Evolutionary conservation across 2,113 vertebrate genomes (phyloP).

Genomic region (Pelmatolapia mariae): DNA sequence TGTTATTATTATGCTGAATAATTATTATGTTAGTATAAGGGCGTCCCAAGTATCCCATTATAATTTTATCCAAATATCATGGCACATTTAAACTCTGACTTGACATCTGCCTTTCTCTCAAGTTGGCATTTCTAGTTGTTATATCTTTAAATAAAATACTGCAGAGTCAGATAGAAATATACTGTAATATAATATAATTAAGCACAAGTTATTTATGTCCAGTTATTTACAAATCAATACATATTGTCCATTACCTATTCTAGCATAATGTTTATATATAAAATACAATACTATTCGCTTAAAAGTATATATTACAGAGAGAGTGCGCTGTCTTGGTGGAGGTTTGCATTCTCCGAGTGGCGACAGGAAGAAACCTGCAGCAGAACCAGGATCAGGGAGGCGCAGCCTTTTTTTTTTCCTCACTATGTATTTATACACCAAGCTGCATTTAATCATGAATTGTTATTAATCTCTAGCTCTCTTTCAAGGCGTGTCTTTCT

Average conservation of each 20-base stretch:
- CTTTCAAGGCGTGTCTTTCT: not conserved
- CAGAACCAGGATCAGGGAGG: not conserved
- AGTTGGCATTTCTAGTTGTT: not conserved
- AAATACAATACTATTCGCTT: not conserved
- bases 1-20: no score
- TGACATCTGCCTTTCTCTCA: not conserved
- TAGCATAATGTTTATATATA: not conserved
- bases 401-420: fast-evolving
- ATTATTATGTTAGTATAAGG: not conserved
- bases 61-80: not conserved
- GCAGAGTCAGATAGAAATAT: not conserved
- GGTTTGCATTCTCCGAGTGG: not conserved
- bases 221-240: not conserved
- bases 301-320: not conserved
- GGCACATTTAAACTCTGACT: not conserved
- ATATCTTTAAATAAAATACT: not conserved
- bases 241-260: not conserved
- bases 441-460: not conserved
- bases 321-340: fast-evolving
- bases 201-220: not conserved
- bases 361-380: not conserved
- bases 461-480: not conserved
- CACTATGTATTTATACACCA: not conserved
- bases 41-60: not conserved
- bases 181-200: not conserved